Base-by-base conservation (phyloP, 2,888 invertebrate species). In the Lapara coniferarum region DNA sequence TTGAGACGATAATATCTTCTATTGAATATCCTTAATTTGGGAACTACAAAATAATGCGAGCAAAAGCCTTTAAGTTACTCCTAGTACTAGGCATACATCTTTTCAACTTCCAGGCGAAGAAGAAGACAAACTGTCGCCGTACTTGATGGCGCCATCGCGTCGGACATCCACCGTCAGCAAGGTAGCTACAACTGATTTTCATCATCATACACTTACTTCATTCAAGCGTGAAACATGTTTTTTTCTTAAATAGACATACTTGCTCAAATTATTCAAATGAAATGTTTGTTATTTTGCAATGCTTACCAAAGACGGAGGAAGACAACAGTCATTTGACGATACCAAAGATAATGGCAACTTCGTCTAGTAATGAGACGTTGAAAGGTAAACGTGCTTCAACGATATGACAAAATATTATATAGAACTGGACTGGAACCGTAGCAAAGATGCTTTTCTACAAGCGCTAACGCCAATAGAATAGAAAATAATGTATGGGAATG, bases 341-440 rank as follows among this genome's bases (percentile, higher is more conserved):
- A 75, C 97, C 97, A 0, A 96, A 96, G 88, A 95, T 96, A 59
- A 95, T 96, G 81, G 95, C 96, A 0, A 95, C 95, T 0, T 97
- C 97, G 0, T 96, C 96, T 13, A 97, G 97, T 84, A 96, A 96
- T 68, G 97, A 97, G 83, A 97, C 97, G 0, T 87, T 97, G 25
- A 97, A 96, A 88, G 97, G 97, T 95, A 90, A 83, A 71, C 16
- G 12, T 57, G 1, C 19, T 56, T 67, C n/a, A 0, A n/a, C 25
- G 2, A 25, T 2, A 25, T 25, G 25, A 25, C 1, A 25, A 25
- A 25, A 25, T 25, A 25, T 25, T 25, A 25, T 25, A 25, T 25
- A 25, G 25, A 25, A 25, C 25, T 25, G 25, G 25, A 25, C 25
- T 25, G 25, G 25, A 2, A 2, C 25, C 25, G 25, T 25, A 25